Evolutionary conservation across 2,113 vertebrate species (phyloP), one percentile per base, ranked within the genome.

Genomic region (Mirza zaza): DNA sequence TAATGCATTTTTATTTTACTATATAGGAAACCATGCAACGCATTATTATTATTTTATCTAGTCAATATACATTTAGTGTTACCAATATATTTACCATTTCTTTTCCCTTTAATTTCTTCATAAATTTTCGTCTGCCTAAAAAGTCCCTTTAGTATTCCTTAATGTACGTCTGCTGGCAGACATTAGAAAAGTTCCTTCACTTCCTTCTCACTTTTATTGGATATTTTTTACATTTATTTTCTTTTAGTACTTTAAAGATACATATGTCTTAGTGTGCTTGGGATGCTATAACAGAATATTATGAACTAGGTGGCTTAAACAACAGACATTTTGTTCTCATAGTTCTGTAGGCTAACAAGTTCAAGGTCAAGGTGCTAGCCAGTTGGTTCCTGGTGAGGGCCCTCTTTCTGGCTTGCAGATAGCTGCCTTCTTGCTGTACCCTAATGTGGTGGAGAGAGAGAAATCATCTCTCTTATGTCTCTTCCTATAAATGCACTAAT

Each of bases 171-270:
- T 36, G 23, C 59, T 73, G 71, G 14, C 77, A 91, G 52, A 48
- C 42, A 85, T 71, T 39, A 59, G 27, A 50, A 79, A 83, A 83
- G 32, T 17, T 34, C 5, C 18, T 84, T 34, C 14, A 45, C 76
- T 48, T 84, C 50, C 18, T 61, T 70, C 48, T 84, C 70, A 87
- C 3, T 83, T 86, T 71, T 65, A 63, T 39, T n/a, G 80, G 65
- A 70, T 42, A 8, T 73, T 90, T 84, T 90, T 87, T 75, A 42
- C 77, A 68, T 80, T 89, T 94, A 45, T 93, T 85, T 95, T 96
- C 63, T 71, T 39, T 93, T 76, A 89, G 79, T 75, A 18, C 42
- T 67, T 42, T 85, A 63, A 90, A 59, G 76, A 45, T 71, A 50
- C 67, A 71, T 50, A 90, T 57, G 32, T 34, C 73, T 80, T 55